Conservation (phyloP, 2,113 vertebrate genomes). For the Hystrix cristata region DNA sequence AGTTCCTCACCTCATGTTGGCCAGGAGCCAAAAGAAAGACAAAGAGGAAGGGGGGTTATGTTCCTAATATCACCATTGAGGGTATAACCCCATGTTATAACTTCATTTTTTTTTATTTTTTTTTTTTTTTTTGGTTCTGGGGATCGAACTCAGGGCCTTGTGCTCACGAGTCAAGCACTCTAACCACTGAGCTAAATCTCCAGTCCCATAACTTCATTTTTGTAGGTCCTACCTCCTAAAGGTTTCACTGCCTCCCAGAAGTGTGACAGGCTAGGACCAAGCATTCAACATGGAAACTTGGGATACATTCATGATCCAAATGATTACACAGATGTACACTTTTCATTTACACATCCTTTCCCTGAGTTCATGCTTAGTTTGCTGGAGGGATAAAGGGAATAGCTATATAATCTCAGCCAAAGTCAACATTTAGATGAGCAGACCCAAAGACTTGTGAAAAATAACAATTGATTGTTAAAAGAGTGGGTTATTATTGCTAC, state of each 20-base stretch:
- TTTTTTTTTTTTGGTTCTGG: no score
- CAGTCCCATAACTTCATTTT: not conserved
- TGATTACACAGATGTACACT: not conserved
- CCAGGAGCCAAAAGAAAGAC: not conserved
- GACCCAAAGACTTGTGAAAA: not conserved
- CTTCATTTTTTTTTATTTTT: not conserved
- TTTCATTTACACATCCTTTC: not conserved
- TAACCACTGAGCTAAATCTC: no score
- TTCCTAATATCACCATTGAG: not conserved
- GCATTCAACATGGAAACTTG: not conserved
- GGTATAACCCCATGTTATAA: not conserved
- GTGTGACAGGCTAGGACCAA: accelerated
- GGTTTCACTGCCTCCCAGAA: not conserved
- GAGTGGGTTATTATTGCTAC: not conserved
- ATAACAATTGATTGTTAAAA: not conserved
- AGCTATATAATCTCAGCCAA: not conserved
- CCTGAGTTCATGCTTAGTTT: not conserved
- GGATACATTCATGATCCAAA: not conserved
- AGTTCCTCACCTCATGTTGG: not conserved
- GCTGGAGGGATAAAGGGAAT: not conserved
- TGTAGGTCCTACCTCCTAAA: not conserved
- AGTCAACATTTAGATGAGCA: not conserved
- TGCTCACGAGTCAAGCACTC: no score
- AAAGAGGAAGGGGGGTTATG: not conserved
- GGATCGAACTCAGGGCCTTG: no score